Evolutionary conservation across 2,113 vertebrate species (phyloP).

Genomic region (Pygoscelis adeliae): DNA sequence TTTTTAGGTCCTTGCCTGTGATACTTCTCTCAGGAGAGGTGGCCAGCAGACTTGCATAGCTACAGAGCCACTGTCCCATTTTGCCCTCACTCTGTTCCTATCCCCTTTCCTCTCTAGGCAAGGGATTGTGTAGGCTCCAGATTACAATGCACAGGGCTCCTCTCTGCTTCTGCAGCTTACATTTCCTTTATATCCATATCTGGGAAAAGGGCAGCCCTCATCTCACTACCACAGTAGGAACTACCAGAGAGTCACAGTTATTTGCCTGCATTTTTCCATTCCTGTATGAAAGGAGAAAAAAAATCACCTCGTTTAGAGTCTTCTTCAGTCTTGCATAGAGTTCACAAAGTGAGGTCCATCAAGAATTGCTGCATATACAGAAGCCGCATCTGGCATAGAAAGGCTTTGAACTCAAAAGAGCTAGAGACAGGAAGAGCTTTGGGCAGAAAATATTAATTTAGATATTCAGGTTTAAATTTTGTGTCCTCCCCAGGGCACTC

Average conservation of each 20-base stretch:
- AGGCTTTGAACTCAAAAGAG: not conserved
- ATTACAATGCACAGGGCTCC: not conserved
- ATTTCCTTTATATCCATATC: not conserved
- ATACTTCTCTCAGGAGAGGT: not conserved
- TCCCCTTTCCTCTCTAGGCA: not conserved
- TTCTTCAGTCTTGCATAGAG: not conserved
- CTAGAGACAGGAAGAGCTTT: not conserved
- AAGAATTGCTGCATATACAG: not conserved
- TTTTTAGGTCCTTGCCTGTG: not conserved
- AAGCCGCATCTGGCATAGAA: not conserved
- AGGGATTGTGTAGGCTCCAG: not conserved
- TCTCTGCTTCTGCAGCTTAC: not conserved
- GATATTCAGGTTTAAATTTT: not conserved
- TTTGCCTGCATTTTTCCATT: not conserved
- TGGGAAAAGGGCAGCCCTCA: not conserved
- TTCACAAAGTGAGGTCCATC: not conserved
- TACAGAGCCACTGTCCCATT: rapidly evolving
- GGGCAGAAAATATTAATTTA: not conserved
- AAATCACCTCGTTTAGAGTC: not conserved
- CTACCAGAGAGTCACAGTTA: not conserved
- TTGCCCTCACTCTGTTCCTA: not conserved
- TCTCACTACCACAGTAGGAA: not conserved
- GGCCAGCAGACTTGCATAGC: not conserved
- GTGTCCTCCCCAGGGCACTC: not conserved
- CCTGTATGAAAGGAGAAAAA: not conserved